Evolutionary conservation across 2,797 vertebrate species (phyloP).

Genomic region (Eleutherodactylus coqui): DNA sequence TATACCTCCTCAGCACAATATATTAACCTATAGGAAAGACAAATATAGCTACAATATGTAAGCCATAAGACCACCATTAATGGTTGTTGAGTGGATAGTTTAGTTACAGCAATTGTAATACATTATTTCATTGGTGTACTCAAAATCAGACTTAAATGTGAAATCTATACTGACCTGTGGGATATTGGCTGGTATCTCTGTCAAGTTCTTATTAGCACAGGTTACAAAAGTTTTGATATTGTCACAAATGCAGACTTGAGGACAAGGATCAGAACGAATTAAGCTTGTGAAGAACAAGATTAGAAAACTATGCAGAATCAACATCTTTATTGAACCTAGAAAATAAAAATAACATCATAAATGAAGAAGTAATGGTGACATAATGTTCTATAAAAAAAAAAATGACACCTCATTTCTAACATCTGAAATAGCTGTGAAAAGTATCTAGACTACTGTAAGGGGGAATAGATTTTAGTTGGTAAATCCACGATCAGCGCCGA

Average conservation of each 20-base stretch:
- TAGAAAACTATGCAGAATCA: constrained; percentile 48
- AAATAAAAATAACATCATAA: background rate
- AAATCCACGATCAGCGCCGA: too few species aligned
- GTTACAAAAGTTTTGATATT: constrained; percentile 73
- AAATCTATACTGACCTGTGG: constrained; percentile 78
- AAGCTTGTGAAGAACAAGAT: constrained; percentile 58
- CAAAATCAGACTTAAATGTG: background rate
- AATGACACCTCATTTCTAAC: background rate
- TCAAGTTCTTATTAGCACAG: constrained; percentile 83
- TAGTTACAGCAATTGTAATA: background rate
- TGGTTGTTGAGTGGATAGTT: too few species aligned
- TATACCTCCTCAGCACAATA: too few species aligned
- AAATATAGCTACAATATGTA: too few species aligned
- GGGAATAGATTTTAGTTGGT: too few species aligned
- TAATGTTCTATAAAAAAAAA: background rate
- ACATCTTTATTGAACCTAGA: constrained; percentile 21
- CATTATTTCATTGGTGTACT: background rate
- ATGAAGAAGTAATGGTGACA: background rate
- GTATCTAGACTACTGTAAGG: background rate
- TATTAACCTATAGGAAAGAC: too few species aligned
- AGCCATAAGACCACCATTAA: too few species aligned
- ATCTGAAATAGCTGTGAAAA: background rate
- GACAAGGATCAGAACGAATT: constrained; percentile 72
- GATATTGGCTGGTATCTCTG: constrained; percentile 74
- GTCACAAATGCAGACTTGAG: constrained; percentile 82